Evolutionary conservation across 2,888 invertebrate genomes (phyloP).

Genomic region (Cecidostiba fungosa): DNA sequence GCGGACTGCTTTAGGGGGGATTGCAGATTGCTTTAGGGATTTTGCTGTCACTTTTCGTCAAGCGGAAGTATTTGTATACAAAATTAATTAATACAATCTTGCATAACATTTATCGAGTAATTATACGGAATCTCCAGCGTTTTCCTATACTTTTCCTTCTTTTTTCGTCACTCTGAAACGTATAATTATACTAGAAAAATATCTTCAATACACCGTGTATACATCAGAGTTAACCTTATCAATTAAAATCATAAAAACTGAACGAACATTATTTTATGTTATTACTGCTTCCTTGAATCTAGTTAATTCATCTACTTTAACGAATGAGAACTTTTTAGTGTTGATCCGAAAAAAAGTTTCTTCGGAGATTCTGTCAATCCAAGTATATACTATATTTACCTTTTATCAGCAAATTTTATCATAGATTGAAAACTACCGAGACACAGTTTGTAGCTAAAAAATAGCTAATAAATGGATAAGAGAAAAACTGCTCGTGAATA

Average conservation of each 20-base stretch:
- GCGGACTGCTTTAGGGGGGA: too few relatives aligned
- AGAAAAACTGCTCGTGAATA: too few relatives aligned
- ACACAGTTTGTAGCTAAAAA: too few relatives aligned
- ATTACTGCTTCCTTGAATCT: not conserved
- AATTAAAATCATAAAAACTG: not conserved
- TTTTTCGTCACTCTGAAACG: not conserved
- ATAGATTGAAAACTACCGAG: too few relatives aligned
- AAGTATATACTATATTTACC: too few relatives aligned
- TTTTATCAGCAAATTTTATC: too few relatives aligned
- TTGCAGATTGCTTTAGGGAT: too few relatives aligned
- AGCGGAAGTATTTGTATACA: conserved; percentile 1
- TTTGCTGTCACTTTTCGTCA: not conserved
- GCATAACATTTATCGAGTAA: not conserved
- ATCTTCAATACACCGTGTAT: not conserved
- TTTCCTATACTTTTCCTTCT: not conserved
- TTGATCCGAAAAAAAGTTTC: too few relatives aligned
- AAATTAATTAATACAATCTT: not conserved
- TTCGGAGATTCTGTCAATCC: too few relatives aligned
- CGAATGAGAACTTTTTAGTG: not conserved
- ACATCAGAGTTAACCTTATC: not conserved
- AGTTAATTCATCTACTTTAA: not conserved
- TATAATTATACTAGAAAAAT: not conserved
- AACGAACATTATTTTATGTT: not conserved
- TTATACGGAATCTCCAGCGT: not conserved
- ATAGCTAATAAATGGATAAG: too few relatives aligned